Evolutionary conservation across 2,888 invertebrate species (phyloP).

Genomic region (Perizoma affinitatum): DNA sequence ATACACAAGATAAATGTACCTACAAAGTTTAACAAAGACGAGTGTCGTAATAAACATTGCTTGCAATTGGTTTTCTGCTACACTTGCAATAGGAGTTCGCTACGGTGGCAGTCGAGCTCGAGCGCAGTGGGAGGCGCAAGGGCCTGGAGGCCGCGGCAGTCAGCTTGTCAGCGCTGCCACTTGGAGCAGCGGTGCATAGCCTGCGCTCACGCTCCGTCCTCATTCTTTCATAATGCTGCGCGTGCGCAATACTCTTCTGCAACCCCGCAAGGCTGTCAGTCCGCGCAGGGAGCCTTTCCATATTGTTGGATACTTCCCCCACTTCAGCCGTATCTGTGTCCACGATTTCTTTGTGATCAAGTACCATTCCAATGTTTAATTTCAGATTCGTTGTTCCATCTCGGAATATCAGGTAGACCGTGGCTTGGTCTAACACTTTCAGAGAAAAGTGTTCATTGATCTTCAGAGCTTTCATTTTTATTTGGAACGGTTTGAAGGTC

Average conservation of each 20-base stretch:
- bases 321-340: slow-evolving; percentile 71
- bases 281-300: slow-evolving; percentile 58
- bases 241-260: slow-evolving; percentile 61
- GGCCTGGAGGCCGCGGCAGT: slow-evolving; percentile 55
- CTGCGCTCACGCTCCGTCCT: slow-evolving; percentile 58
- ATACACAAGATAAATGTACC: slow-evolving; percentile 3
- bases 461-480: slow-evolving; percentile 76
- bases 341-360: slow-evolving; percentile 79
- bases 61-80: slow-evolving; percentile 51
- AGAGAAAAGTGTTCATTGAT: slow-evolving; percentile 76
- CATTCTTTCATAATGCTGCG: slow-evolving; percentile 57
- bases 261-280: slow-evolving; percentile 68
- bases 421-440: slow-evolving; percentile 71
- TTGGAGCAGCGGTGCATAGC: slow-evolving; percentile 47
- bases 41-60: slow-evolving; percentile 61
- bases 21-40: slow-evolving; percentile 50
- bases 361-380: slow-evolving; percentile 76
- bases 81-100: slow-evolving; percentile 44
- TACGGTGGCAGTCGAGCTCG: slow-evolving; percentile 29
- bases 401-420: slow-evolving; percentile 67
- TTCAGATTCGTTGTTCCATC: slow-evolving; percentile 71
- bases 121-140: slow-evolving; percentile 48
- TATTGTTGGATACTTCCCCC: slow-evolving; percentile 56
- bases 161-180: slow-evolving; percentile 59
- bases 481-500: slow-evolving; percentile 73